phyloP scores from a whole-genome alignment of 1,140 invertebrate species.

The Aricia agestis region DNA sequence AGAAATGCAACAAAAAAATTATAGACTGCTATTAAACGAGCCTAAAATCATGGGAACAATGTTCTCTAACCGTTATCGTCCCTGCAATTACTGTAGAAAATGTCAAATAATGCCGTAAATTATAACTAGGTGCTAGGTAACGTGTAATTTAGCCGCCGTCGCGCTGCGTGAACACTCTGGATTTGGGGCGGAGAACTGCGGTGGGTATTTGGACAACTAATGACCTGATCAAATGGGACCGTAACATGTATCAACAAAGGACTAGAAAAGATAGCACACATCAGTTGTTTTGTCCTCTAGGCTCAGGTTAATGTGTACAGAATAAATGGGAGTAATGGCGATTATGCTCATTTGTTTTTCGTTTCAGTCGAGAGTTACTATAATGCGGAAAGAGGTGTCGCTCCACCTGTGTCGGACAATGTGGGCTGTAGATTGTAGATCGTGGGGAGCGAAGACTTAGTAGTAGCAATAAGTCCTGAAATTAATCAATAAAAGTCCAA shows the following conservation, averaged over 20 bases:
- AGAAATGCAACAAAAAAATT: too few relatives aligned
- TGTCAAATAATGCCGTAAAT: background rate
- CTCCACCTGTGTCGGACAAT: too few relatives aligned
- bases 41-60: background rate
- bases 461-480: too few relatives aligned
- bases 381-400: too few relatives aligned
- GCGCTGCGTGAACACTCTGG: background rate
- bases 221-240: background rate
- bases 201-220: background rate
- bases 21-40: background rate
- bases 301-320: too few relatives aligned
- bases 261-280: background rate
- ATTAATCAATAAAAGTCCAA: background rate
- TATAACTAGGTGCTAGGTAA: background rate
- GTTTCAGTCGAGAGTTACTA: too few relatives aligned
- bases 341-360: too few relatives aligned
- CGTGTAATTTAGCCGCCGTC: background rate
- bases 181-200: too few relatives aligned
- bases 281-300: background rate
- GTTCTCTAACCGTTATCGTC: background rate
- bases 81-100: background rate
- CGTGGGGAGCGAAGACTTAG: too few relatives aligned
- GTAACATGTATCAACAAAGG: background rate
- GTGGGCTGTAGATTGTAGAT: too few relatives aligned
- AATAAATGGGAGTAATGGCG: too few relatives aligned